Evolutionary conservation across 2,797 vertebrate genomes (phyloP).

Genomic region (Tapera naevia): DNA sequence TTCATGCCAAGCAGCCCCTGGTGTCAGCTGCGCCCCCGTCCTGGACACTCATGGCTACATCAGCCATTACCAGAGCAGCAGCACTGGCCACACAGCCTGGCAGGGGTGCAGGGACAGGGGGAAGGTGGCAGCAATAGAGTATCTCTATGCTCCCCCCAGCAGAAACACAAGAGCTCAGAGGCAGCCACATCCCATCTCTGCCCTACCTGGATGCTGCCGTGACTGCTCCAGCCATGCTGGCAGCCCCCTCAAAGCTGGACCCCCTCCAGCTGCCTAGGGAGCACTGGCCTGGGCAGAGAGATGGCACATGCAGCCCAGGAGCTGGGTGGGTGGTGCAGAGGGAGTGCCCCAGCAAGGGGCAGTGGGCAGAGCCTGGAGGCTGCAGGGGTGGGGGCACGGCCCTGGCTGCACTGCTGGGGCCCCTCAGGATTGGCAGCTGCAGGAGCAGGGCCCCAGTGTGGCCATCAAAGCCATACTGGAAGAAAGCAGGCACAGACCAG

Average conservation of each 20-base stretch:
- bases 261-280: not conserved
- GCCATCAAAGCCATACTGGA: not conserved
- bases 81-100: not conserved
- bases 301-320: not conserved
- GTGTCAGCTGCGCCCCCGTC: not conserved
- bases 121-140: not conserved
- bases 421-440: not conserved
- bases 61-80: not conserved
- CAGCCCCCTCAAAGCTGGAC: not conserved
- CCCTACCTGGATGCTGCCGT: not conserved
- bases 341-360: not conserved
- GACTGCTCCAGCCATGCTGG: fast-evolving
- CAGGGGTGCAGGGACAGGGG: not conserved
- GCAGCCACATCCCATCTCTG: not conserved
- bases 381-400: not conserved
- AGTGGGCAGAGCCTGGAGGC: not conserved
- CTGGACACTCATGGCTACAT: fast-evolving
- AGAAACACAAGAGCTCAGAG: not conserved
- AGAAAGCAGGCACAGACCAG: not conserved
- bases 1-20: not conserved
- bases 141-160: not conserved
- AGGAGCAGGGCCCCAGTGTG: not conserved
- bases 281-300: fast-evolving
- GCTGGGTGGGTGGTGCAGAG: not conserved
- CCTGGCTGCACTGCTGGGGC: not conserved